phyloP scores from a whole-genome alignment of 2,113 vertebrate species.

The Butorides virescens region DNA sequence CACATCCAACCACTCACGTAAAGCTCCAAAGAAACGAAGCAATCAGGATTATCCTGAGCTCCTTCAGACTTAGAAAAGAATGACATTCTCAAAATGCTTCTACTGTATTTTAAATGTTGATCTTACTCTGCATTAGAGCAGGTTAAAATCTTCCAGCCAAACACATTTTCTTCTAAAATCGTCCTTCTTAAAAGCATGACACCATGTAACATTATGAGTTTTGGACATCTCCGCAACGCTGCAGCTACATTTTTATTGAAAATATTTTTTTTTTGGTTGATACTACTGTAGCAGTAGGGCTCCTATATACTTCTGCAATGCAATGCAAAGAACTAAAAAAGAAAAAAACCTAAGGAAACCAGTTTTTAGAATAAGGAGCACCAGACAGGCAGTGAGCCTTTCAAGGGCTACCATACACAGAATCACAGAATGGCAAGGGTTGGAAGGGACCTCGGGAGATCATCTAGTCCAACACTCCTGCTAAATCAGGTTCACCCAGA shows the following conservation, averaged over 20 bases:
- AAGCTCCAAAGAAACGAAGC: not conserved
- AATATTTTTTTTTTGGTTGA: not conserved
- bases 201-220: not conserved
- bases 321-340: not conserved
- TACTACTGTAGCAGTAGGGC: not conserved
- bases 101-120: conserved; percentile 1
- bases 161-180: not conserved
- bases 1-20: not conserved
- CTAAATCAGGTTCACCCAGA: no score
- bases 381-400: not conserved
- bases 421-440: no score
- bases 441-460: no score
- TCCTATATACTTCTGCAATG: not conserved
- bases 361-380: not conserved
- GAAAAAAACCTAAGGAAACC: not conserved
- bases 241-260: not conserved
- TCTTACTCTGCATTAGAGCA: not conserved
- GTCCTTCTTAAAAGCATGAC: not conserved
- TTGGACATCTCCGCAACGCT: not conserved
- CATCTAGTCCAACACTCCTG: no score
- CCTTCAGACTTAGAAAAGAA: not conserved
- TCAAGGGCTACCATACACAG: not conserved
- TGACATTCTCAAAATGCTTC: conserved; percentile 33
- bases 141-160: not conserved
- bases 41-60: conserved; percentile 24